These are phyloP conservation scores for Apodemia mormo DNA, from an alignment of 2,888 invertebrate species.

Conservation along the genomic window DNA sequence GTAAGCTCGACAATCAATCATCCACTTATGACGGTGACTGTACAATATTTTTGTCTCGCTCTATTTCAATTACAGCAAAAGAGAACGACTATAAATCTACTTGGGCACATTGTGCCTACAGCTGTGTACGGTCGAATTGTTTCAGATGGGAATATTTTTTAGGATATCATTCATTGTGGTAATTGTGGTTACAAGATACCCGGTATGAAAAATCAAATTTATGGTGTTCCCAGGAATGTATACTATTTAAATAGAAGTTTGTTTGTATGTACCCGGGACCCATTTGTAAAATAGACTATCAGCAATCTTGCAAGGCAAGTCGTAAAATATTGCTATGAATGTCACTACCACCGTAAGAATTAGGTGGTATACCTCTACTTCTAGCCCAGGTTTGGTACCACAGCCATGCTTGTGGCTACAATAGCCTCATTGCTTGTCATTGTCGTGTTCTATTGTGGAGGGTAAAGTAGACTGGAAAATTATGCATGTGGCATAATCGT, in stretches of 20 bases:
- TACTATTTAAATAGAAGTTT: not conserved
- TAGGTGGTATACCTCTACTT: no score
- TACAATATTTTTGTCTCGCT: constrained; percentile 13
- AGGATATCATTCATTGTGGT: constrained; percentile 1
- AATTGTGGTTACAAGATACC: not conserved
- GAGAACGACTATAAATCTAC: constrained; percentile 16
- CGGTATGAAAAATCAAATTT: not conserved
- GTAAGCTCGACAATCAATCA: not conserved
- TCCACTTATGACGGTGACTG: constrained; percentile 8
- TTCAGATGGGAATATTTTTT: constrained; percentile 11
- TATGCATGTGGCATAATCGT: no score
- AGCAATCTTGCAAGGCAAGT: no score
- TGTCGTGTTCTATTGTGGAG: no score
- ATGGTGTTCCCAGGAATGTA: not conserved
- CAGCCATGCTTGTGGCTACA: no score
- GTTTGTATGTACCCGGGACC: no score
- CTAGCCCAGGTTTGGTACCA: no score
- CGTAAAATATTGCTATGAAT: no score
- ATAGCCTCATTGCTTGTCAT: no score
- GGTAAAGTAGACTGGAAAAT: no score
- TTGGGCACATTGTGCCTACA: constrained; percentile 10
- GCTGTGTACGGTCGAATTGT: constrained; percentile 6
- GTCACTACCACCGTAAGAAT: no score
- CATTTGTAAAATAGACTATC: no score
- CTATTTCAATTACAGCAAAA: constrained; percentile 14